Percentiles rank a stretch among this genome's conserved stretches.
Conservation (phyloP, 23 tunicate genomes). For the Oikopleura dioica region DNA sequence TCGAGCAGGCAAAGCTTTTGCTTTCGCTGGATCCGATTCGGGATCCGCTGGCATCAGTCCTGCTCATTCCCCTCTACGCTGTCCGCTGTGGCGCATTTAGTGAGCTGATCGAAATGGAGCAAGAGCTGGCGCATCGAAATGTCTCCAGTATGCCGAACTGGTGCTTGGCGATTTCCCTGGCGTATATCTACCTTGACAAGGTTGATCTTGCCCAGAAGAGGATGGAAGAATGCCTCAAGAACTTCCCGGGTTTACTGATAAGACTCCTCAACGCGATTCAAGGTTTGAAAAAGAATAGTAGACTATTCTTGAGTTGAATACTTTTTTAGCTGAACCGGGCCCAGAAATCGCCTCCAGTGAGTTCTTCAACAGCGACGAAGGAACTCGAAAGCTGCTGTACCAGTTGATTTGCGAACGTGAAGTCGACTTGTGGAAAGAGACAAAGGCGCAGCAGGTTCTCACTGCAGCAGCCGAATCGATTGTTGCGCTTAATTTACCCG, state of each 20-base stretch:
- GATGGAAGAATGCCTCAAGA: background rate
- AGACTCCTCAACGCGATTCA: background rate
- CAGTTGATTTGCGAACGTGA: background rate
- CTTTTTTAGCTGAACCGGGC: background rate
- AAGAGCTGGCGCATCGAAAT: background rate
- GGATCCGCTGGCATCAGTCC: background rate
- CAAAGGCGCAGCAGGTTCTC: background rate
- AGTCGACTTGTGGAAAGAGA: background rate
- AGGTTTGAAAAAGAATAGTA: background rate
- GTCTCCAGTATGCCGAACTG: background rate
- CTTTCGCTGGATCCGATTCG: background rate
- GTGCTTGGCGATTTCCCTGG: background rate
- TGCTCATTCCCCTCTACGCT: background rate
- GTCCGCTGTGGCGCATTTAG: background rate
- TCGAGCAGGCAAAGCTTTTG: background rate
- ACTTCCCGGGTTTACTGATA: background rate
- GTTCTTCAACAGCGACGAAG: background rate
- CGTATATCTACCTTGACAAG: background rate
- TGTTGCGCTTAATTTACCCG: too few relatives aligned
- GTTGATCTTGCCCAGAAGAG: background rate
- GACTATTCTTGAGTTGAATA: background rate
- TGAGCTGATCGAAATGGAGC: background rate
- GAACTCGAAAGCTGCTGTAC: background rate
- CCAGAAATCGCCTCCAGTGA: background rate
- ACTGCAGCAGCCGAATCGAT: background rate